phyloP scores from a whole-genome alignment of 2,113 vertebrate species.

The Seriola rivoliana region DNA sequence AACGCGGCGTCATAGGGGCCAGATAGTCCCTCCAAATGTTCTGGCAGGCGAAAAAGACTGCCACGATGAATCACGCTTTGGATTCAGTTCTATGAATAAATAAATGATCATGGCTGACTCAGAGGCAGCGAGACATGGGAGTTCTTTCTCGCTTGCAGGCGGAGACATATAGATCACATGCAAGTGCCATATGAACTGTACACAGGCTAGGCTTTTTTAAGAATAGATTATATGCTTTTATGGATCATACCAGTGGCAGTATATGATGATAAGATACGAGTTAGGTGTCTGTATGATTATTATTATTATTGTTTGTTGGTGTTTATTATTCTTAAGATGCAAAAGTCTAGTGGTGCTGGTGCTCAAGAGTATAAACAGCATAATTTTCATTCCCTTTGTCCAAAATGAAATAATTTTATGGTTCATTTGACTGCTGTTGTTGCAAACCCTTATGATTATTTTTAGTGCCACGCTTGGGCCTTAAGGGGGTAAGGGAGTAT shows the following conservation, averaged over 20 bases:
- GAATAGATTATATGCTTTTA: constrained; percentile 29
- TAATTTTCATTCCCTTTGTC: constrained; percentile 34
- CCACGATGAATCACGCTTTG: constrained; percentile 55
- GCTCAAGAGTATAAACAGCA: constrained; percentile 9
- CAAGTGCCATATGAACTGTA: background rate
- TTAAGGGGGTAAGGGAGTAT: background rate
- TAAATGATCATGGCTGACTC: constrained; percentile 42
- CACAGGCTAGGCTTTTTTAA: constrained; percentile 15
- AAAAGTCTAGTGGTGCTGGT: background rate
- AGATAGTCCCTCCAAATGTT: constrained; percentile 74
- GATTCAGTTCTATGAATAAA: constrained; percentile 62
- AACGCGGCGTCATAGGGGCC: constrained; percentile 64
- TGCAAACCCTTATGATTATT: constrained; percentile 36
- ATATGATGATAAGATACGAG: constrained; percentile 17
- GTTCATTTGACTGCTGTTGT: constrained; percentile 36
- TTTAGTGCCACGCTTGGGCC: constrained; percentile 1
- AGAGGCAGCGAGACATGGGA: constrained; percentile 17
- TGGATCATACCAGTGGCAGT: constrained; percentile 16
- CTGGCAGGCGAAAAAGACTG: constrained; percentile 48
- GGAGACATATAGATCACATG: constrained; percentile 32
- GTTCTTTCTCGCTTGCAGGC: constrained; percentile 17
- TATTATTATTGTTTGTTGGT: background rate
- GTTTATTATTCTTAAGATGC: constrained; percentile 3
- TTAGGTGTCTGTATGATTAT: background rate
- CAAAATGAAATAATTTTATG: constrained; percentile 34